phyloP scores from a whole-genome alignment of 2,888 invertebrate genomes.

The Amphipoea lucens region DNA sequence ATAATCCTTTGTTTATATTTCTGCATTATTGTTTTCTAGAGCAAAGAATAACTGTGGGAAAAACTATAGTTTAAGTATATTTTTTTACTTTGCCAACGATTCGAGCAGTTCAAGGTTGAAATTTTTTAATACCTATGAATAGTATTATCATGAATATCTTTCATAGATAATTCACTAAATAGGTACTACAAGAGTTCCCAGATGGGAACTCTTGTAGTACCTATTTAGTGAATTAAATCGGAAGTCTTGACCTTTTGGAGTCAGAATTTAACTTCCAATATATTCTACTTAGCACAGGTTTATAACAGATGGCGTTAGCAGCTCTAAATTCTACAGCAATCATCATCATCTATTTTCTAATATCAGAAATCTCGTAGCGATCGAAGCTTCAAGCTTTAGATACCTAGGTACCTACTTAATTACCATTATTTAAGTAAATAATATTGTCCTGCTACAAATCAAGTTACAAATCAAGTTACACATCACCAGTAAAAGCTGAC shows the following conservation, averaged over 20 bases:
- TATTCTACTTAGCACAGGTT: neutral
- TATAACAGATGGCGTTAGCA: neutral
- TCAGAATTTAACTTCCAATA: neutral
- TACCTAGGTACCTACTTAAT: neutral
- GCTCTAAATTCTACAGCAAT: neutral
- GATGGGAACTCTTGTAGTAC: conserved; percentile 5
- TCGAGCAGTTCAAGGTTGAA: conserved; percentile 7
- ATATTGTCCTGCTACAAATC: neutral
- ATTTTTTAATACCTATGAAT: conserved; percentile 26
- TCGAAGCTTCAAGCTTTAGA: neutral
- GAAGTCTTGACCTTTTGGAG: neutral
- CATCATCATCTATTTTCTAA: neutral
- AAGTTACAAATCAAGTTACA: too few relatives aligned
- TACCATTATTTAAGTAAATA: neutral
- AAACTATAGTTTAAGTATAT: neutral
- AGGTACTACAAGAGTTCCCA: too few relatives aligned
- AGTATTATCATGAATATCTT: conserved; percentile 2
- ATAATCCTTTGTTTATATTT: neutral
- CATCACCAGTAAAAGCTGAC: too few relatives aligned
- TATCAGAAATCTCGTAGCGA: neutral
- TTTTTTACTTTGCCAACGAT: neutral
- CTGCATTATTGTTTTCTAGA: neutral
- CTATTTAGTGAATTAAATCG: conserved; percentile 6
- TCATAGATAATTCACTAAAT: too few relatives aligned
- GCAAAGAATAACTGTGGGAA: neutral